phyloP scores from a whole-genome alignment of 2,888 invertebrate species.

The Tetranychus truncatus region DNA sequence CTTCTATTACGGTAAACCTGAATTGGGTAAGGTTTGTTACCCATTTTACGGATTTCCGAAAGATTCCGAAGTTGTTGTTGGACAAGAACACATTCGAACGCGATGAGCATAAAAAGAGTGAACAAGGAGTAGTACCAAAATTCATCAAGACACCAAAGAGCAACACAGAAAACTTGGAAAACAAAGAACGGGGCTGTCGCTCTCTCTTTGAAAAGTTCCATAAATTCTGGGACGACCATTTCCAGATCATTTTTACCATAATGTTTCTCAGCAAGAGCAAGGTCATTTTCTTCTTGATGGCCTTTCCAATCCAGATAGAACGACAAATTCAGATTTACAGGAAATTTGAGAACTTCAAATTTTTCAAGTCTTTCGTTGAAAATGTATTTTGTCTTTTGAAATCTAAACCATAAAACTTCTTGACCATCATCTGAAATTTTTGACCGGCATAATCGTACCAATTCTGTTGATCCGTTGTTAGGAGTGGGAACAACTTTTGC shows the following conservation, averaged over 20 bases:
- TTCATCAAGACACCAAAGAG: conserved; percentile 94
- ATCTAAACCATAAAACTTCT: conserved; percentile 57
- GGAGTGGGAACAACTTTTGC: conserved; percentile 87
- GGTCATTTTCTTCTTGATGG: conserved; percentile 58
- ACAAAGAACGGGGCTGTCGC: conserved; percentile 99
- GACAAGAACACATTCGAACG: conserved; percentile 92
- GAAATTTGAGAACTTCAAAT: conserved; percentile 68
- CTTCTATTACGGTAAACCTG: conserved; percentile 69
- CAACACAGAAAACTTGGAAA: conserved; percentile 98
- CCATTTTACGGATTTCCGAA: conserved; percentile 98
- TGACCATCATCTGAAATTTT: conserved; percentile 13
- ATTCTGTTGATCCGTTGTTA: conserved; percentile 90
- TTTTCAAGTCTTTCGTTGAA: conserved; percentile 61
- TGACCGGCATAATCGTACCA: conserved; percentile 48
- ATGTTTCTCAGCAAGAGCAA: conserved; percentile 52
- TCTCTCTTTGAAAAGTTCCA: conserved; percentile 85
- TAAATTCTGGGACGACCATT: conserved; percentile 83
- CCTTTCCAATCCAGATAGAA: conserved; percentile 70
- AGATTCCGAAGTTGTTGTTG: conserved; percentile 94
- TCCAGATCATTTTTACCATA: conserved; percentile 72
- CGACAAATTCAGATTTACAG: conserved; percentile 48
- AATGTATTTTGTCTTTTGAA: conserved; percentile 91
- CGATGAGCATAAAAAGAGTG: conserved; percentile 80
- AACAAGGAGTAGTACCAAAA: conserved; percentile 95
- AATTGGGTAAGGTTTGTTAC: conserved; percentile 82